Percentiles rank a stretch among this genome's conserved stretches.
Conservation (phyloP, 2,113 vertebrate species). For the Marmota flaviventris region DNA sequence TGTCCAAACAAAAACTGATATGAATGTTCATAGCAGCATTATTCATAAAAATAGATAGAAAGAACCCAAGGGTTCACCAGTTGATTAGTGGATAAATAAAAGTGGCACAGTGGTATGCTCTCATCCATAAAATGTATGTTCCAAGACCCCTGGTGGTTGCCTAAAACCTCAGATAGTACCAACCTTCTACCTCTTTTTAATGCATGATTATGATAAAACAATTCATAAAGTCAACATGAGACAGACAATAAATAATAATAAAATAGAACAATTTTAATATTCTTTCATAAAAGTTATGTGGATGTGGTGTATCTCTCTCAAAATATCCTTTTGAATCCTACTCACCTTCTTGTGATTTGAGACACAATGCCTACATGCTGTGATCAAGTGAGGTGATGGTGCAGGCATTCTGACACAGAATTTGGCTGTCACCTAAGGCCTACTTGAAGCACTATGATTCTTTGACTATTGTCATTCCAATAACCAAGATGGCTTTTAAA, state of each 20-base stretch:
- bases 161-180: neutral
- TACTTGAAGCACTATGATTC: neutral
- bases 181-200: neutral
- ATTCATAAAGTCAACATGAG: neutral
- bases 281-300: neutral
- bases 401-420: fast-evolving
- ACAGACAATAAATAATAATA: neutral
- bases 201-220: neutral
- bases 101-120: too few relatives aligned
- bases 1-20: neutral
- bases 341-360: neutral
- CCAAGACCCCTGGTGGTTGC: neutral
- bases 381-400: neutral
- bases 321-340: too few relatives aligned
- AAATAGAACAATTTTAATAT: neutral
- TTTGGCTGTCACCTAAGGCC: too few relatives aligned
- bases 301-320: neutral
- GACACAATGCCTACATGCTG: neutral
- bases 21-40: neutral
- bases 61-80: neutral
- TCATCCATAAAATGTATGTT: too few relatives aligned
- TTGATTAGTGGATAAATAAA: neutral
- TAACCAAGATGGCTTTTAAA: neutral
- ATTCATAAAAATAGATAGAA: neutral
- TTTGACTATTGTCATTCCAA: neutral